phyloP scores from a whole-genome alignment of 2,888 invertebrate species.

The Sesia bembeciformis region DNA sequence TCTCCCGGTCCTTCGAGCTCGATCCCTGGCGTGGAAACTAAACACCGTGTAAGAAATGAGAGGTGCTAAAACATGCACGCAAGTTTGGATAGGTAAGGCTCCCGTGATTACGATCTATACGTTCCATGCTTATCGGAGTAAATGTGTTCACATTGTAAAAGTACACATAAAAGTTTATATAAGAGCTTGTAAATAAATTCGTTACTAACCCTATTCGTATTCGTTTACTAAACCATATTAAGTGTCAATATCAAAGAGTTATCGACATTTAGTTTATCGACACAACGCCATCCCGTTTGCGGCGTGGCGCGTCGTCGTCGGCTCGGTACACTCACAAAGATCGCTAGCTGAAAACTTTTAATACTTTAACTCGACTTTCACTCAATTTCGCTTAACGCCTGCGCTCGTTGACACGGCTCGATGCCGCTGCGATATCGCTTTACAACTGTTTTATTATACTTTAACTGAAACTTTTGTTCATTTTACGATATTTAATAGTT shows the following conservation, averaged over 20 bases:
- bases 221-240: too few species aligned
- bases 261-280: neutral
- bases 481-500: neutral
- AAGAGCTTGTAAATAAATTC: too few species aligned
- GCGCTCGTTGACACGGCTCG: conserved; percentile 55
- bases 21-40: too few species aligned
- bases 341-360: conserved; percentile 71
- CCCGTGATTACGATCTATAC: too few species aligned
- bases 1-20: too few species aligned
- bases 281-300: conserved; percentile 17
- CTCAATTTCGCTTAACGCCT: conserved; percentile 68
- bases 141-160: too few species aligned
- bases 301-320: conserved; percentile 15
- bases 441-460: conserved; percentile 43
- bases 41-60: too few species aligned
- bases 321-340: conserved; percentile 46
- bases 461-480: conserved; percentile 1
- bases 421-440: conserved; percentile 40
- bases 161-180: too few species aligned
- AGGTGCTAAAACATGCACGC: too few species aligned
- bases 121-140: too few species aligned
- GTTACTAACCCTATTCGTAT: too few species aligned
- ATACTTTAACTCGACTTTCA: conserved; percentile 72
- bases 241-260: neutral
- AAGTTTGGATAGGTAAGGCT: too few species aligned